A percentile compares a stretch with the other conserved stretches of the same genome.
phyloP scores from a whole-genome alignment of 2,888 invertebrate species.

The Elegia similella region DNA sequence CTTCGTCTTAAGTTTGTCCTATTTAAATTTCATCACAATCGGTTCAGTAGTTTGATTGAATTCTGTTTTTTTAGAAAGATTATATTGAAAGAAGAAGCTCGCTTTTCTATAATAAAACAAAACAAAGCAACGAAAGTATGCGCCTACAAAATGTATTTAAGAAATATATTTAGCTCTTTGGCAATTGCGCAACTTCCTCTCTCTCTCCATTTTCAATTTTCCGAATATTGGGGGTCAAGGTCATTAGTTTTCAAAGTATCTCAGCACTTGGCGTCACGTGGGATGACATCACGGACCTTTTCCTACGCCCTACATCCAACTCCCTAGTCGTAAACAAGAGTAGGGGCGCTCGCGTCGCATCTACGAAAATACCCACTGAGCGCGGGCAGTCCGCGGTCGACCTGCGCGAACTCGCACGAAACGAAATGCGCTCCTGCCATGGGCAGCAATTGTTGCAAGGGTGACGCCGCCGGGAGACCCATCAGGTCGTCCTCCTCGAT shows the following conservation, averaged over 20 bases:
- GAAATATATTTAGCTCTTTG: not conserved
- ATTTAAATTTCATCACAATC: no score
- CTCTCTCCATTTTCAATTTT: not conserved
- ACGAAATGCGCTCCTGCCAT: slow-evolving; percentile 70
- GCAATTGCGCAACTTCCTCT: not conserved
- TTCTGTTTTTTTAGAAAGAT: no score
- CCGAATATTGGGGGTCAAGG: not conserved
- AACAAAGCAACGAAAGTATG: not conserved
- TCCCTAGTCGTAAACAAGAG: slow-evolving; percentile 31
- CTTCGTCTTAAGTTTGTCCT: no score
- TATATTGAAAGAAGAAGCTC: not conserved
- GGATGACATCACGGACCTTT: slow-evolving; percentile 12
- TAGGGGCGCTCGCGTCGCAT: slow-evolving; percentile 55
- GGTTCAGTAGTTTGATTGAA: no score
- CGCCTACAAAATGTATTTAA: not conserved
- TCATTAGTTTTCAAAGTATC: not conserved
- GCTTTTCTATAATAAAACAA: not conserved
- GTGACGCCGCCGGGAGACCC: slow-evolving; percentile 73
- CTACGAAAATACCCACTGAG: slow-evolving; percentile 59
- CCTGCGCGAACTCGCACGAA: slow-evolving; percentile 61
- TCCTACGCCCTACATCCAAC: slow-evolving; percentile 1
- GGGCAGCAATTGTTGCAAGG: slow-evolving; percentile 84
- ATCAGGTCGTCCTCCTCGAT: slow-evolving; percentile 71
- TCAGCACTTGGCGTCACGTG: not conserved
- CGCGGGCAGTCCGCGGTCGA: slow-evolving; percentile 62